Conservation (phyloP, 2,113 vertebrate species). For the Ursus arctos region DNA sequence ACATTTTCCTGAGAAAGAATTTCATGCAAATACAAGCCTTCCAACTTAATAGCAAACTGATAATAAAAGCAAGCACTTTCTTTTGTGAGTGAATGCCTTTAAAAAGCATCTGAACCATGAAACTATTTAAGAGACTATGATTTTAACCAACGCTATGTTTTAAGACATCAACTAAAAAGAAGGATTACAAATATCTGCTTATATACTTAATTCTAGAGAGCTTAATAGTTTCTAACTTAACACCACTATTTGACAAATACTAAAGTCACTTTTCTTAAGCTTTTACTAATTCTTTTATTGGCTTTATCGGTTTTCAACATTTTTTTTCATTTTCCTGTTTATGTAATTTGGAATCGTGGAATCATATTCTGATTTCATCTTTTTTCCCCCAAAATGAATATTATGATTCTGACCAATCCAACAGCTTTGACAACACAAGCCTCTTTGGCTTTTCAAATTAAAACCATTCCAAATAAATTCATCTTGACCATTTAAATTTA, state of each 20-base stretch:
- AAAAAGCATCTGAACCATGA: constrained; percentile 42
- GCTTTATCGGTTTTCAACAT: background rate
- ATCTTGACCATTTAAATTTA: constrained; percentile 2
- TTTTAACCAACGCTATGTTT: constrained; percentile 43
- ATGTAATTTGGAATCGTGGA: background rate
- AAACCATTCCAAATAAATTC: constrained; percentile 23
- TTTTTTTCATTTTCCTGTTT: background rate
- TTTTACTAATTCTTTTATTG: background rate
- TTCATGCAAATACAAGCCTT: constrained; percentile 60
- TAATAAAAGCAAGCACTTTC: constrained; percentile 57
- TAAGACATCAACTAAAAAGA: background rate
- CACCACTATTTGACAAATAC: constrained; percentile 6
- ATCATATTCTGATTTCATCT: constrained; percentile 2
- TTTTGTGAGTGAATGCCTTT: constrained; percentile 66
- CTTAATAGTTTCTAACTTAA: background rate
- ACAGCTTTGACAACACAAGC: background rate
- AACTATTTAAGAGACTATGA: constrained; percentile 62
- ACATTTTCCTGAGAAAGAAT: constrained; percentile 68
- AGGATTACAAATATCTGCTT: background rate
- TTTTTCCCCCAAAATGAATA: background rate
- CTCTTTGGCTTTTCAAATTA: background rate
- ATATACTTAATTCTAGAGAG: constrained; percentile 2
- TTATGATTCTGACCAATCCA: constrained; percentile 38
- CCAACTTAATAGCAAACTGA: constrained; percentile 66
- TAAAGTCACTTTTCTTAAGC: constrained; percentile 13